A percentile compares a stretch with the other conserved stretches of the same genome.
Conservation (phyloP, 2,888 invertebrate species). For the Conus canariensis region DNA sequence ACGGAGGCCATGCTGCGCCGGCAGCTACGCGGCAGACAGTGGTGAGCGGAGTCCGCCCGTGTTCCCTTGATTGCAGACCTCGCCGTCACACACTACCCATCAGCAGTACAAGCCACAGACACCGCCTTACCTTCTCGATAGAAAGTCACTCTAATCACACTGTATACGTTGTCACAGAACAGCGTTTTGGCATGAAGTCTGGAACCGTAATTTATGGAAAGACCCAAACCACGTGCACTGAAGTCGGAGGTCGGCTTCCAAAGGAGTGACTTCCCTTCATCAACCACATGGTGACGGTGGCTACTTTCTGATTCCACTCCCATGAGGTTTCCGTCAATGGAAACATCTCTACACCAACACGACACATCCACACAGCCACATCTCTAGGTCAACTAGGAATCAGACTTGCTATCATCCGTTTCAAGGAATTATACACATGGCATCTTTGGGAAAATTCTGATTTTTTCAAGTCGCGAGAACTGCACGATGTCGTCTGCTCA, state of each 20-base stretch:
- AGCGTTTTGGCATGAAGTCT: not conserved
- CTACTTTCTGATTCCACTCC: not conserved
- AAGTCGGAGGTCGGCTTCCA: not conserved
- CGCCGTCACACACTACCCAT: not conserved
- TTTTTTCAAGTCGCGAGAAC: not conserved
- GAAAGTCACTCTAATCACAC: not conserved
- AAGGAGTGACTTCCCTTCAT: not conserved
- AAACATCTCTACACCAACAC: not conserved
- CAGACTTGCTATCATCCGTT: not conserved
- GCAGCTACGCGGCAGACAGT: not conserved
- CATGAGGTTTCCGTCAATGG: not conserved
- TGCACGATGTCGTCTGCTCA: not conserved
- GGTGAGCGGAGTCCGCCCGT: not conserved
- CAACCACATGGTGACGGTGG: not conserved
- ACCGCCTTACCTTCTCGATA: not conserved
- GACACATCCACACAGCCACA: not conserved
- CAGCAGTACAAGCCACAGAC: not conserved
- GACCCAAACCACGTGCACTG: not conserved
- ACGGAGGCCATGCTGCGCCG: not conserved
- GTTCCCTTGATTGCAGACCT: not conserved
- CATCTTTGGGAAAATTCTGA: not conserved
- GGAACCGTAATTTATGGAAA: conserved; percentile 10
- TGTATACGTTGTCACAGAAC: not conserved
- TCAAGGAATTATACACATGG: not conserved
- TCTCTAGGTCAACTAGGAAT: not conserved